Evolutionary conservation across 2,113 vertebrate genomes (phyloP).

Genomic region (Python bivittatus): DNA sequence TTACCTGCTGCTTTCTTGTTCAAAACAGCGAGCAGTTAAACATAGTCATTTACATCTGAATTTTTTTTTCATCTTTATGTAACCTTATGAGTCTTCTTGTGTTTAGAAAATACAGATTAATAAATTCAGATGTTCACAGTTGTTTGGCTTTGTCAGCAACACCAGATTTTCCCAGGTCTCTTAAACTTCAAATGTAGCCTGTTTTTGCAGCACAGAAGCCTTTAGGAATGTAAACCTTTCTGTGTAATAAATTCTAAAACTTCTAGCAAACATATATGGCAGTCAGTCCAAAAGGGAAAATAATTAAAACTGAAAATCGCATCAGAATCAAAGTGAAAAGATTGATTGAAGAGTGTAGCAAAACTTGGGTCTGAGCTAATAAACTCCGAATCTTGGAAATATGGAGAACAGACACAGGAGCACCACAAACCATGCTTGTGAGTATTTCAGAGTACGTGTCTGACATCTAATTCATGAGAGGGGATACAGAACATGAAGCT

Average conservation of each 20-base stretch:
- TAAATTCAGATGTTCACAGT: background rate
- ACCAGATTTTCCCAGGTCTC: background rate
- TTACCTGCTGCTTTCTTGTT: constrained; percentile 18
- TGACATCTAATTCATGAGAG: too few species aligned
- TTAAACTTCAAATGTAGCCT: background rate
- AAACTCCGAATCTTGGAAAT: too few species aligned
- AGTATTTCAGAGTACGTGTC: too few species aligned
- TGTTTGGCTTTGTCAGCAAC: constrained; percentile 8
- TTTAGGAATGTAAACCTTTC: too few species aligned
- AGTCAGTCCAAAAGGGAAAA: background rate
- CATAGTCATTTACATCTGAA: background rate
- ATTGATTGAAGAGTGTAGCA: too few species aligned
- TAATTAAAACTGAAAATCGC: too few species aligned
- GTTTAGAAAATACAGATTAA: background rate
- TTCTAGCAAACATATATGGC: background rate
- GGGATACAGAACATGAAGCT: too few species aligned
- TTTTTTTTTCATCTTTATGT: constrained; percentile 10
- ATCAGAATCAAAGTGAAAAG: too few species aligned
- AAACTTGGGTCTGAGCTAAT: too few species aligned
- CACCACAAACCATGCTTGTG: too few species aligned
- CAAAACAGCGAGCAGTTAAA: constrained; percentile 1
- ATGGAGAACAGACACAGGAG: too few species aligned
- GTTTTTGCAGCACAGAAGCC: background rate
- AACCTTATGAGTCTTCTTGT: background rate
- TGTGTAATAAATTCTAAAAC: background rate